A percentile compares a stretch with the other conserved stretches of the same genome.
These are phyloP conservation scores for Campoplex nolae DNA, from an alignment of 2,888 invertebrate species.

Conservation along the genomic window DNA sequence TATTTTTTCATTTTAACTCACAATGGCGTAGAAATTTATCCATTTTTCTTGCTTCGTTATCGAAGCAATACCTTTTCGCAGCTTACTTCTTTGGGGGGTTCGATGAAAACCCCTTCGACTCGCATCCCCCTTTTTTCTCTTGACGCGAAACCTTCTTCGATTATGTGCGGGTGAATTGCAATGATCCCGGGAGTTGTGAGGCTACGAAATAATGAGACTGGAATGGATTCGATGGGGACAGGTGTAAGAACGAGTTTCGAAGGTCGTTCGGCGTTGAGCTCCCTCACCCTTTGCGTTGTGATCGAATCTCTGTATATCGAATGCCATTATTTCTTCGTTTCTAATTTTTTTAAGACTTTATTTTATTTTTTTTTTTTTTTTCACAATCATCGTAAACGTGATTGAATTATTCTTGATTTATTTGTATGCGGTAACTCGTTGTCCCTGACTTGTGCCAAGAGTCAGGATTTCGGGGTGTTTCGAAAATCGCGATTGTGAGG, in stretches of 20 bases:
- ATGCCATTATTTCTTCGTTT: background rate
- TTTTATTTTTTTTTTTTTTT: background rate
- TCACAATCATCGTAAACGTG: background rate
- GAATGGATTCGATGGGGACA: constrained; percentile 58
- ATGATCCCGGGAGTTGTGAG: constrained; percentile 22
- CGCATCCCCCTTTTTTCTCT: background rate
- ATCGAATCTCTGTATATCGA: background rate
- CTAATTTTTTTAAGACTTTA: background rate
- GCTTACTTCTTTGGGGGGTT: background rate
- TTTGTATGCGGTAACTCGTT: background rate
- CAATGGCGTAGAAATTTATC: constrained; percentile 49
- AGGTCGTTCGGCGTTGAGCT: constrained; percentile 50
- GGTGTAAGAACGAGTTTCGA: constrained; percentile 64
- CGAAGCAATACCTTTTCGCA: background rate
- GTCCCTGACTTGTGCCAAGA: background rate
- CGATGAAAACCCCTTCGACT: background rate
- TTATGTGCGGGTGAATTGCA: constrained; percentile 23
- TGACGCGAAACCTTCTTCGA: background rate
- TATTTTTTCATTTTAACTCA: constrained; percentile 8
- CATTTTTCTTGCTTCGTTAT: constrained; percentile 1
- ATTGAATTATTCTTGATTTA: background rate
- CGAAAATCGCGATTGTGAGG: background rate
- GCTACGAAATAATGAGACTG: constrained; percentile 47
- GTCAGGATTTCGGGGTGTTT: background rate
- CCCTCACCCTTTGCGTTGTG: constrained; percentile 1